phyloP scores from a whole-genome alignment of 2,113 vertebrate species.

The Lagopus leucura region DNA sequence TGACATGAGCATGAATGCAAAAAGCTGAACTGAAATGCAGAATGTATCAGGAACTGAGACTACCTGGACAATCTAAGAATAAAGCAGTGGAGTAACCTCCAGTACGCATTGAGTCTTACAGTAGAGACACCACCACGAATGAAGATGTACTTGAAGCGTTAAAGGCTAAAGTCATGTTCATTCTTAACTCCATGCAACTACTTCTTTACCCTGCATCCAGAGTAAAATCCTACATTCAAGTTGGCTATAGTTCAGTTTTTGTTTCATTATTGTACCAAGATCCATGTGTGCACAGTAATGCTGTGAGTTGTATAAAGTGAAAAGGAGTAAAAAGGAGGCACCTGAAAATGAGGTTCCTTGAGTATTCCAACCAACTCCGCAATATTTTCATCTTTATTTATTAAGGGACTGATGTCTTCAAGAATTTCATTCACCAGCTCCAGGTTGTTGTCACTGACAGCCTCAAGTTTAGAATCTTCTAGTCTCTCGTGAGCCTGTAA shows the following conservation, averaged over 20 bases:
- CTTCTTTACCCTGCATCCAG: not conserved
- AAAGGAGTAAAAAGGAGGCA: slow-evolving; percentile 58
- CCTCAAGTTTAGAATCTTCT: slow-evolving; percentile 94
- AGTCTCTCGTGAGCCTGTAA: slow-evolving; percentile 92
- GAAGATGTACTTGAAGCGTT: not conserved
- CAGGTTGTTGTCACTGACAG: slow-evolving; percentile 93
- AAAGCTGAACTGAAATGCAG: not conserved
- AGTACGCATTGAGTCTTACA: not conserved
- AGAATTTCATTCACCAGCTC: slow-evolving; percentile 94
- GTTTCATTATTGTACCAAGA: not conserved
- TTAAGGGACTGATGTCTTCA: slow-evolving; percentile 88
- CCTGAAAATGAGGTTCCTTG: slow-evolving; percentile 96
- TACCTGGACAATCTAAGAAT: not conserved
- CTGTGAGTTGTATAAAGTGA: not conserved
- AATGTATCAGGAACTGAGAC: not conserved
- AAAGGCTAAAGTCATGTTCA: not conserved
- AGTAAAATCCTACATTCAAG: not conserved
- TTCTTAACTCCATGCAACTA: not conserved
- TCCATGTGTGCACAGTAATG: not conserved
- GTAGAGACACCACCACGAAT: not conserved
- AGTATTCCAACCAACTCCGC: slow-evolving; percentile 91
- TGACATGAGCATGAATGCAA: not conserved
- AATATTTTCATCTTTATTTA: slow-evolving; percentile 83
- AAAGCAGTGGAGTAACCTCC: not conserved
- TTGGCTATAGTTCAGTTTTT: not conserved